A percentile compares a stretch with the other conserved stretches of the same genome.
Conservation (phyloP, 2,113 vertebrate species). For the Litocranius walleri region DNA sequence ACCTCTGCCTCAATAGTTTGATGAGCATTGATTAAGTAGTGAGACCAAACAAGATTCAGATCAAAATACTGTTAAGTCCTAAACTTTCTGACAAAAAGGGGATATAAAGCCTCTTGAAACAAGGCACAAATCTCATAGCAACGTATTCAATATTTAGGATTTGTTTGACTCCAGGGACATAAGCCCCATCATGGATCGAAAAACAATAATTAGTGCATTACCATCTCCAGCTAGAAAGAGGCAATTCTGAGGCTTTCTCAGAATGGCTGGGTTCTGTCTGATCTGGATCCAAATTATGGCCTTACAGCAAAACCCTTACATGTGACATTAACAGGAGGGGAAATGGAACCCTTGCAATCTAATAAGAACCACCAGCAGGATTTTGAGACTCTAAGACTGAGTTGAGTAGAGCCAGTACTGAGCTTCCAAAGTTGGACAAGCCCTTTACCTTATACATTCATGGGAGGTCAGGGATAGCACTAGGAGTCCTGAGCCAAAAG, state of each 20-base stretch:
- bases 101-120: background rate
- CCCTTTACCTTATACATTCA: background rate
- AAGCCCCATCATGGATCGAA: background rate
- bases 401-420: background rate
- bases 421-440: background rate
- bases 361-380: background rate
- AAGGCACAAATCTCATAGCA: background rate
- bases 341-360: background rate
- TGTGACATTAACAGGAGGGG: background rate
- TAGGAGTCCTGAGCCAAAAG: background rate
- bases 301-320: background rate
- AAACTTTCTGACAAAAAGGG: background rate
- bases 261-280: background rate
- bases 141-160: background rate
- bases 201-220: background rate
- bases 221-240: background rate
- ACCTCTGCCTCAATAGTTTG: background rate
- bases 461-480: background rate
- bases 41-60: background rate
- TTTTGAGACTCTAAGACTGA: background rate
- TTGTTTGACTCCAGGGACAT: background rate
- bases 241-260: background rate
- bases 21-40: background rate
- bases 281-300: background rate
- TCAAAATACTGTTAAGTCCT: background rate